Base-by-base conservation (phyloP, 2,888 invertebrate species). In the Hoplodrina ambigua region DNA sequence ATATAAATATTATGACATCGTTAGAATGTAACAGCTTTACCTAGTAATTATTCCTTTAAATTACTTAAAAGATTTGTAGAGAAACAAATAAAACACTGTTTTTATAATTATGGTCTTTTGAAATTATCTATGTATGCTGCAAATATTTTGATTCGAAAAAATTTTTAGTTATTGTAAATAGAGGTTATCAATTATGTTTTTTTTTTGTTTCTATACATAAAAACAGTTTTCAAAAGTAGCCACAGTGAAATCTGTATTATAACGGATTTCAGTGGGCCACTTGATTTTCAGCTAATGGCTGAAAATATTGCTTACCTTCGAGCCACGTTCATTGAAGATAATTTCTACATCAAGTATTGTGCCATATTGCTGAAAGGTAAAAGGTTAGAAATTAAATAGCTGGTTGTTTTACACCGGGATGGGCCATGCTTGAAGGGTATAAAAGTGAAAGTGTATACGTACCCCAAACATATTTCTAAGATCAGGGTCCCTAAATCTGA, bases 261-360 rank as follows among this genome's bases (percentile, higher is more conserved):
- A 53, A 65, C 75, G 64, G 90, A 93, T 94, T 92, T 93, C 91
- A 92, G 85, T 86, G 90, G 86, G 94, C 93, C 92, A 91, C 93
- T 91, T 82, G 65, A 77, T 82, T 75, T 72, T 76, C 75, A 80
- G 71, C 49, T 62, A 69, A 71, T 70, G 69, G 80, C 80, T 81
- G 75, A 71, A 79, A 88, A 85, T 75, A 81, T 80, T 89, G 94
- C 98, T 98, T 98, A 99, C 99, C 99, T 99, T 99, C 89, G 99
- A 99, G 96, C 99, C 99, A 88, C 99, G 97, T 96, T 99, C 99
- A 96, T 99, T 99, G 97, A 99, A 99, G 96, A 99, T 99, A 92
- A 99, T 99, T 97, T 99, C 99, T 96, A 99, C 99, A 96, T 99
- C 99, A 95, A 99, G 97, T 94, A 99, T 99, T 91, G 98, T 98